Base-by-base conservation (phyloP, 2,888 invertebrate genomes). In the Plusia festucae region DNA sequence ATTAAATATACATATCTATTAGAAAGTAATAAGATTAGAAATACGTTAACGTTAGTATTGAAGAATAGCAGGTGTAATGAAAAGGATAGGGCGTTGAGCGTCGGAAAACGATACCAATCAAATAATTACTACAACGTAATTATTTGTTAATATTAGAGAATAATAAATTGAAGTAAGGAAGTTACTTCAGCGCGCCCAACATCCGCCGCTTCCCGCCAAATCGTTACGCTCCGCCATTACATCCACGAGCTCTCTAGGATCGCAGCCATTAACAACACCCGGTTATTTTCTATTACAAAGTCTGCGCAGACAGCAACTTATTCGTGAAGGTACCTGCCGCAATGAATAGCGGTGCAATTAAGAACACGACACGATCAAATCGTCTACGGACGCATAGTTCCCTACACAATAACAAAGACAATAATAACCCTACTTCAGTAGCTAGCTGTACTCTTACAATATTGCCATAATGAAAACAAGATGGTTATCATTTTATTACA, bases 191-290 rank as follows among this genome's bases (percentile, higher is more conserved):
- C 68, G 53, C 68, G 55, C 34, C 53, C 40, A 68, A 68, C 75
- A 74, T 82, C 82, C 83, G 82, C 57, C 63, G 78, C 73, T 88
- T 89, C 86, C 90, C 82, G 86, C 67, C 84, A 79, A 82, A 78
- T 69, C 70, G 82, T 70, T 77, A 78, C 76, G 72, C 65, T 73
- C 78, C 63, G 66, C 68, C 76, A 80, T 82, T 82, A 83, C 71
- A 83, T 73, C 65, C 72, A 70, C 76, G 73, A 81, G 79, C 87
- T 88, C 87, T 89, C 87, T 84, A 88, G 86, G 82, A 87, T 83
- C 82, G 80, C 79, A 75, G 72, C 81, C 83, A 90, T 89, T 89
- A 90, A 67, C 71, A 72, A 81, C 82, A 80, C 79, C 85, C 84
- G 83, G 82, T 81, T 76, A 70, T 77, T 79, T 81, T 80, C 73